A percentile compares a stretch with the other conserved stretches of the same genome.
Conservation (phyloP, 2,113 vertebrate genomes). For the Paedocypris sp. region DNA sequence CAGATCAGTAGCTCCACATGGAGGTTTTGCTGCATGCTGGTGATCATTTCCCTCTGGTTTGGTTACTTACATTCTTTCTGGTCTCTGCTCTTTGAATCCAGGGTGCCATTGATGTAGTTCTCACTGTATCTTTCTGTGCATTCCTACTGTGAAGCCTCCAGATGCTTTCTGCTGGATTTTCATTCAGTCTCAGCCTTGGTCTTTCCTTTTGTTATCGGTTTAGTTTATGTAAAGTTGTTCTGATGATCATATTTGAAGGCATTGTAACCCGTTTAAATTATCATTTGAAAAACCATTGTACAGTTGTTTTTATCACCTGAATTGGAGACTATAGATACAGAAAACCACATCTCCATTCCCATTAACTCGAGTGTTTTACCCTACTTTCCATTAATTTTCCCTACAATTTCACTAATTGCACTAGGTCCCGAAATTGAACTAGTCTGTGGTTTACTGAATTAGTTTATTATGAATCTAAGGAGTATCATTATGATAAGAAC, state of each 20-base stretch:
- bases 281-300: neutral
- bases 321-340: no score
- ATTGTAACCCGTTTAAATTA: no score
- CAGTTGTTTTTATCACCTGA: no score
- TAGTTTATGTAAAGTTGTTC: neutral
- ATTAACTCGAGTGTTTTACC: no score
- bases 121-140: constrained; percentile 3
- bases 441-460: no score
- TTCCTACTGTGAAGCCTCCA: neutral
- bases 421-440: no score
- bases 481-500: no score
- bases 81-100: neutral
- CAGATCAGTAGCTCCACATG: neutral
- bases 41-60: neutral
- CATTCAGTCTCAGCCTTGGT: neutral
- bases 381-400: no score
- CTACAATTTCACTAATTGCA: no score
- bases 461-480: no score
- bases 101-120: neutral
- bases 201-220: neutral
- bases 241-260: neutral
- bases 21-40: neutral
- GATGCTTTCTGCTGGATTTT: neutral
- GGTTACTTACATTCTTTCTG: neutral
- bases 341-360: no score